These are phyloP conservation scores for Camelus bactrianus DNA, from an alignment of 2,113 vertebrate species.

Conservation along the genomic window DNA sequence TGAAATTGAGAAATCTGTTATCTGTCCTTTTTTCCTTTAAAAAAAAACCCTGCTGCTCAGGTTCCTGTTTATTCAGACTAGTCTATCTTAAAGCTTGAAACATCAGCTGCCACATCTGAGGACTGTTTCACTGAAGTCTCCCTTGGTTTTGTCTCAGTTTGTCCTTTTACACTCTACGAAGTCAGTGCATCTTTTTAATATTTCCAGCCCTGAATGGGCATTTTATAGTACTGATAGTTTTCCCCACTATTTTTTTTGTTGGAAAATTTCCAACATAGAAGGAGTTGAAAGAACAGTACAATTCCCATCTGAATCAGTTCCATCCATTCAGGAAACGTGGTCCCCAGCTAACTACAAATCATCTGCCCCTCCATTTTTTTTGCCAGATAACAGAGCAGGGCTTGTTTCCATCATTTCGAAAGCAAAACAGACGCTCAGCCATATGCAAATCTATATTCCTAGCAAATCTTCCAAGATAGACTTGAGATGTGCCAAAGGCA, in stretches of 20 bases:
- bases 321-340: not conserved
- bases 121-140: not conserved
- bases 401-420: conserved; percentile 16
- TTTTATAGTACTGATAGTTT: not conserved
- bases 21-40: not conserved
- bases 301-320: not conserved
- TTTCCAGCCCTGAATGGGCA: not conserved
- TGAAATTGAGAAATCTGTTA: not conserved
- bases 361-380: conserved; percentile 33
- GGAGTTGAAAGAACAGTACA: not conserved
- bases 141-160: not conserved
- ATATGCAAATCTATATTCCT: conserved; percentile 52
- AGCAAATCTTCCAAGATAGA: conserved; percentile 57
- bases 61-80: not conserved
- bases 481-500: conserved; percentile 64
- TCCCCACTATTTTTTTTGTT: not conserved
- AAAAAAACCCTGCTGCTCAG: not conserved
- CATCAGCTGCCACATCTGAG: not conserved
- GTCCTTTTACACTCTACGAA: not conserved
- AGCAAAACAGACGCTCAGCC: conserved; percentile 8
- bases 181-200: not conserved
- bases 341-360: not conserved
- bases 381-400: conserved; percentile 12
- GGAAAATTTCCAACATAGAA: not conserved
- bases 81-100: not conserved